Evolutionary conservation across 2,113 vertebrate species (phyloP), one percentile per base, ranked within the genome.

Genomic region (Ondatra zibethicus): DNA sequence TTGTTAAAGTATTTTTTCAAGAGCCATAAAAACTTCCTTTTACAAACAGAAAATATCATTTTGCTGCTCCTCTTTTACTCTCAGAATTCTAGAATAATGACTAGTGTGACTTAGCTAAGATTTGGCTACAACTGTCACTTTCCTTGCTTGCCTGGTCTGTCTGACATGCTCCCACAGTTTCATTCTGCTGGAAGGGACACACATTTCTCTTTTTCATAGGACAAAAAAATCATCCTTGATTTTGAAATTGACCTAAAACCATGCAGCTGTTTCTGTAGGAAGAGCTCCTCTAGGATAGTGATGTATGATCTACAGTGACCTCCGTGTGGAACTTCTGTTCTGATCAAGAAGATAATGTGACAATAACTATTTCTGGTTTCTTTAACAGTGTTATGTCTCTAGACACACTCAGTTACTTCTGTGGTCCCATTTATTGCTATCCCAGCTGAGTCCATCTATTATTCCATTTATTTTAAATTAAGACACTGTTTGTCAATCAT

Each of bases 1-100:
- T 86, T 68, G 80, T 98, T 91, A 33, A 96, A 61, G 5, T 96
- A 96, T 88, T 7, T 97, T 97, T 97, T 94, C 97, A 96, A 91
- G 3, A 45, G 93, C 97, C 97, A 92, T 80, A 95, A 45, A 95
- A 82, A 4, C 16, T 92, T 95, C 80, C 16, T 78, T 86, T 66
- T 70, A 94, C 31, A 88, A 94, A 92, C 19, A 61, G 25, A 81
- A 94, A 91, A 84, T 2, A 77, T 1, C 31, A 78, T 91, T 92
- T 75, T 50, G 7, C 42, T 39, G 39, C 66, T 92, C 36, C 21
- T 70, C 45, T 70, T 88, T n/a, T 50, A 39, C 25, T 11, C 86
- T 21, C 16, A 13, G 75, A 80, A 70, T 68, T 3, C 9, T 55
- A 4, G 50, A 90, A 84, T 81, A 72, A 72, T 19, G 55, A 88